Base-by-base conservation (phyloP, 2,797 vertebrate species). In the Epinephelus awoara region DNA sequence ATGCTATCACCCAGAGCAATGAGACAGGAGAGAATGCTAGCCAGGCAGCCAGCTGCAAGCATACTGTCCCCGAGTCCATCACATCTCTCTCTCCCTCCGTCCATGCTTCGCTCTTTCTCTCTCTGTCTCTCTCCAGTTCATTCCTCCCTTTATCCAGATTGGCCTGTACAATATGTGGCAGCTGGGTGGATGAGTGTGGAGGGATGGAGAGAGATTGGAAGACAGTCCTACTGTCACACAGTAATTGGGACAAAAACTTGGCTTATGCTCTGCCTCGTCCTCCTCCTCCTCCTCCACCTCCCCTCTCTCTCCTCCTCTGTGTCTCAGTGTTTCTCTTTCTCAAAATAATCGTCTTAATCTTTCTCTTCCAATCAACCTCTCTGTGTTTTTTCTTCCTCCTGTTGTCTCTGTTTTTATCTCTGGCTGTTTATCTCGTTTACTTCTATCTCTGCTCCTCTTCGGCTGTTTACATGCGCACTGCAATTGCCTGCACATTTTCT, bases 1-100 rank as follows among this genome's bases (percentile, higher is more conserved):
- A 91, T 88, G 92, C 91, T 92, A 92, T 93, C 93, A 90, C 89
- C 89, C 91, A 70, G 84, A 93, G 92, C 93, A 92, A 91, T 91
- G 91, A 94, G 91, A 94, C 93, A 86, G 89, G 87, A 89, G 89
- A 84, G 87, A 83, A 87, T 75, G 88, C 86, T 80, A 85, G 85
- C 89, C 81, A 87, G 89, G 81, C 89, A 88, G 82, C 89, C 84
- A 85, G 85, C 91, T 88, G 83, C 90, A 82, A 86, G 85, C 90
- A 72, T 78, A 87, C 89, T 89, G 88, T 92, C 91, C 85, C 69
- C 1, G 40, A 91, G 85, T 92, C 89, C 90, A 91, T 90, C 91
- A 87, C 88, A 80, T 86, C 73, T 70, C 85, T 69, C 46, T 70
- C 72, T 54, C 75, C 40, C 69, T 29, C 50, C 44, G 11, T 68